phyloP scores from a whole-genome alignment of 2,888 invertebrate genomes.

The Coleophora deauratella region DNA sequence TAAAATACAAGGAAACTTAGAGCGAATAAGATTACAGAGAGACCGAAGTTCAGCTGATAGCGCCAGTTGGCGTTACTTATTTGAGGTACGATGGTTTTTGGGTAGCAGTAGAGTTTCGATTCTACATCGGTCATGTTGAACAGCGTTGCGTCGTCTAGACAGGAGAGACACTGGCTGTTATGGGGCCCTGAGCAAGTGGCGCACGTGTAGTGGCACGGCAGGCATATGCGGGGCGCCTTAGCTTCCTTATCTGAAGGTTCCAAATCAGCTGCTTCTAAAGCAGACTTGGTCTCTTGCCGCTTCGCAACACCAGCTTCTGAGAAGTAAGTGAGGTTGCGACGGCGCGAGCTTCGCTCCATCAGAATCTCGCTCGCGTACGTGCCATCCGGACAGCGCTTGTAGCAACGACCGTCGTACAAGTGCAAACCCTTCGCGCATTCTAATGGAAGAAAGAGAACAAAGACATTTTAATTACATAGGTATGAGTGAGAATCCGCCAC shows the following conservation, averaged over 20 bases:
- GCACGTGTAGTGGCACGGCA: constrained; percentile 84
- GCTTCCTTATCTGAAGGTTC: constrained; percentile 27
- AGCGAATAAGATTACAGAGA: constrained; percentile 45
- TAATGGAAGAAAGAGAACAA: constrained; percentile 72
- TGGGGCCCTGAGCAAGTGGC: constrained; percentile 79
- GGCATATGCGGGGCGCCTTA: constrained; percentile 64
- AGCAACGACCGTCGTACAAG: constrained; percentile 76
- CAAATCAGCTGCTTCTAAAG: constrained; percentile 54
- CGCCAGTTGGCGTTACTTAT: constrained; percentile 59
- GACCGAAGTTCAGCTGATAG: constrained; percentile 54
- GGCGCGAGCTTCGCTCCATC: constrained; percentile 49
- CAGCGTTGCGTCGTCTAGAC: constrained; percentile 78
- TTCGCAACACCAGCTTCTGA: constrained; percentile 38
- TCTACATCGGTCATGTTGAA: constrained; percentile 52
- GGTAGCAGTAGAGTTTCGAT: constrained; percentile 66
- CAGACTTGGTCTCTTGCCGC: constrained; percentile 36
- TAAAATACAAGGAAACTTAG: constrained; percentile 40
- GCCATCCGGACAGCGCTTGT: constrained; percentile 71
- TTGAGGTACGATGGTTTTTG: constrained; percentile 53
- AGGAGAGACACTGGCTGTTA: constrained; percentile 79
- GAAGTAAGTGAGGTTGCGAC: constrained; percentile 53
- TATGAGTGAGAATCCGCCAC: constrained; percentile 46
- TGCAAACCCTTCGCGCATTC: constrained; percentile 78
- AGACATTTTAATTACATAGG: constrained; percentile 44
- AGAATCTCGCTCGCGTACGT: constrained; percentile 61